phyloP scores from a whole-genome alignment of 2,113 vertebrate species.

The Cheirogaleus medius region DNA sequence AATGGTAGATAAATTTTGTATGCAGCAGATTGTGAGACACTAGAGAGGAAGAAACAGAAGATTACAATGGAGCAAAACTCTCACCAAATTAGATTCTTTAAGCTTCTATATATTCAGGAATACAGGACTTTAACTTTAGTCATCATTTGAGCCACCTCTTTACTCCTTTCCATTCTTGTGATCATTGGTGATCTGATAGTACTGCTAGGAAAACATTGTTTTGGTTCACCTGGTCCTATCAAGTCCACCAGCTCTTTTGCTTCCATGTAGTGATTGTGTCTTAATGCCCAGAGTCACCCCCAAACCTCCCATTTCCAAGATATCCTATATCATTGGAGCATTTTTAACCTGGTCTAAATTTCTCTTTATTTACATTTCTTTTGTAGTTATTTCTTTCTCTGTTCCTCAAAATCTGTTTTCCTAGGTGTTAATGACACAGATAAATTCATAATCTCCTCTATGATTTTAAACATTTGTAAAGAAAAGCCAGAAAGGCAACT shows the following conservation, averaged over 20 bases:
- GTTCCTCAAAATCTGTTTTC: neutral
- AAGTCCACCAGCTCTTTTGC: neutral
- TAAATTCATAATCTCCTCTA: neutral
- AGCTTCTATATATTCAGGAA: neutral
- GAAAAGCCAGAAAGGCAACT: neutral
- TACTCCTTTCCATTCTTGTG: neutral
- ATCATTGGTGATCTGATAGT: neutral
- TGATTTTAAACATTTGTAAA: neutral
- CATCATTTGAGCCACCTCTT: rapidly evolving
- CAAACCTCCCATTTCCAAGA: neutral
- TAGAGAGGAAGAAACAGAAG: neutral
- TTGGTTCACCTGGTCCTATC: neutral
- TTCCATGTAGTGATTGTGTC: neutral
- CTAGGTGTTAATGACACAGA: neutral
- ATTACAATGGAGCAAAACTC: neutral
- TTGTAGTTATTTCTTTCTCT: neutral
- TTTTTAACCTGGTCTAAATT: neutral
- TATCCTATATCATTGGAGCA: neutral
- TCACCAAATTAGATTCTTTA: neutral
- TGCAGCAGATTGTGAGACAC: neutral
- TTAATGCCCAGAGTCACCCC: neutral
- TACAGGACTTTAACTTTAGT: neutral
- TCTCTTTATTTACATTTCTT: neutral
- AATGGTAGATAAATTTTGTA: neutral
- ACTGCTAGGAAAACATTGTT: neutral